phyloP scores from a whole-genome alignment of 2,113 vertebrate genomes.

The Cephalopterus ornatus region DNA sequence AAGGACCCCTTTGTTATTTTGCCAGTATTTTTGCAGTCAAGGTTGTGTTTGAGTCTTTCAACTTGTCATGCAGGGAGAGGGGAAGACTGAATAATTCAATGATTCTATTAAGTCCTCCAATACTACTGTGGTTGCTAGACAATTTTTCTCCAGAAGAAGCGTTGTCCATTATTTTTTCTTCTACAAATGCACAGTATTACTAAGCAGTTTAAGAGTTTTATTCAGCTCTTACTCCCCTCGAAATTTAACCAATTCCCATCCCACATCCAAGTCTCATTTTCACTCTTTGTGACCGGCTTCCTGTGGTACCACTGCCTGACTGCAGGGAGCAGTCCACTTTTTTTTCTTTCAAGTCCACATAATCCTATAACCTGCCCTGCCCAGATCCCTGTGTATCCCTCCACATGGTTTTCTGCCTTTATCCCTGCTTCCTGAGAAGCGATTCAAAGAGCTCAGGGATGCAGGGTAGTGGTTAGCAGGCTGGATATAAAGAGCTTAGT shows the following conservation, averaged over 20 bases:
- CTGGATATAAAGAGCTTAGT: neutral
- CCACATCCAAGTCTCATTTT: neutral
- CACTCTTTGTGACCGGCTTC: neutral
- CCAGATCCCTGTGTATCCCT: neutral
- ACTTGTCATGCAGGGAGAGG: rapidly evolving
- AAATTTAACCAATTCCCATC: neutral
- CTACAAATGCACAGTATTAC: neutral
- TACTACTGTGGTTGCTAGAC: neutral
- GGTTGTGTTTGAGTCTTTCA: neutral
- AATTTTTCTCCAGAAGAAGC: neutral
- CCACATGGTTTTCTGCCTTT: neutral
- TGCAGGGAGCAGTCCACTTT: neutral
- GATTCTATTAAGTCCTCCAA: neutral
- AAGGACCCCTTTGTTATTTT: neutral
- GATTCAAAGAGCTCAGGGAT: neutral
- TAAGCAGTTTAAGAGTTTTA: neutral
- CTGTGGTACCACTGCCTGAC: neutral
- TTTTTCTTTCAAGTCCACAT: neutral
- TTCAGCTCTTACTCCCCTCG: neutral
- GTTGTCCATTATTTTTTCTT: neutral
- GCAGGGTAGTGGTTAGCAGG: neutral
- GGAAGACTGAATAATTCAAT: neutral
- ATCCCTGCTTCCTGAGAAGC: neutral
- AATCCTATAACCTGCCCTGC: neutral
- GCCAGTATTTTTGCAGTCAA: neutral